Evolutionary conservation across 2,113 vertebrate species (phyloP).

Genomic region (Atractosteus spatula): DNA sequence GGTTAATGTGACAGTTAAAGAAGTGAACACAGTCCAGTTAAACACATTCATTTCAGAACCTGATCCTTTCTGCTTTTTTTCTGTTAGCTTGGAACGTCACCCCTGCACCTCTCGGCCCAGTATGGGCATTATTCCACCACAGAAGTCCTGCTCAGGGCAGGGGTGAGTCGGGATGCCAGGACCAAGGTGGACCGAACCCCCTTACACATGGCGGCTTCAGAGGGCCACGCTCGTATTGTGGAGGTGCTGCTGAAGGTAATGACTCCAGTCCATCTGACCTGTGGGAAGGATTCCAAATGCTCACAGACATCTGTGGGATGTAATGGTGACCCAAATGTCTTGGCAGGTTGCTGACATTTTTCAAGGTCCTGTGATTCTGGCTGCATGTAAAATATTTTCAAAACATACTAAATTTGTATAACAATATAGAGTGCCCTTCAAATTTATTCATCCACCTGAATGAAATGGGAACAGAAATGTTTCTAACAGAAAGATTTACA

Average conservation of each 20-base stretch:
- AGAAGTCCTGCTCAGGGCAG: conserved; percentile 79
- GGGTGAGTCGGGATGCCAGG: conserved; percentile 82
- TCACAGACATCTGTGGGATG: too few relatives aligned
- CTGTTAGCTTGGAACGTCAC: conserved; percentile 78
- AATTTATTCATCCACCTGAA: too few relatives aligned
- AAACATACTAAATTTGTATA: too few relatives aligned
- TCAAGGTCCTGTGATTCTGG: too few relatives aligned
- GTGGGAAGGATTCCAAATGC: too few relatives aligned
- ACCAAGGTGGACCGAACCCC: conserved; percentile 86
- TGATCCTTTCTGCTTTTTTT: conserved; percentile 4
- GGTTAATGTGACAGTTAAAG: background rate
- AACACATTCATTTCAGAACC: background rate
- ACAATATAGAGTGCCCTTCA: too few relatives aligned
- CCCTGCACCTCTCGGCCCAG: conserved; percentile 81
- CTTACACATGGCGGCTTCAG: conserved; percentile 81
- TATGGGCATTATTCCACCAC: conserved; percentile 84
- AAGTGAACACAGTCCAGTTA: background rate
- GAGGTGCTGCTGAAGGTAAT: conserved; percentile 83
- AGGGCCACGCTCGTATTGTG: conserved; percentile 81
- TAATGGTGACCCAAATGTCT: too few relatives aligned
- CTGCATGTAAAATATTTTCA: too few relatives aligned
- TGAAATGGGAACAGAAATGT: too few relatives aligned
- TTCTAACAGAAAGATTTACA: too few relatives aligned
- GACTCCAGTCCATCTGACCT: background rate
- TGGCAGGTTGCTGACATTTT: too few relatives aligned